phyloP scores from a whole-genome alignment of 2,888 invertebrate genomes.

The Drosophila neotestacea region DNA sequence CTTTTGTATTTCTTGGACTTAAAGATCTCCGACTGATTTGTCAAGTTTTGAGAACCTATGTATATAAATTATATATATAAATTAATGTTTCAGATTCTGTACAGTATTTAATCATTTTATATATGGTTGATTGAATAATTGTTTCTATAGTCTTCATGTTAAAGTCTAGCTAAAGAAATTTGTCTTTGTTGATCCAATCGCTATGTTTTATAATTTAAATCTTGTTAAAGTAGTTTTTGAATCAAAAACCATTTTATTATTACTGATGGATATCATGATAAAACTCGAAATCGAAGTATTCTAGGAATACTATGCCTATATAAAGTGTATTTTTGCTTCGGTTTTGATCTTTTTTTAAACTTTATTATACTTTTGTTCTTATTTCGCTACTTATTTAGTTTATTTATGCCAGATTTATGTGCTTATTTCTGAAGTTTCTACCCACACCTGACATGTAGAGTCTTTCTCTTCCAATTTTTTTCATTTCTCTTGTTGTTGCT shows the following conservation, averaged over 20 bases:
- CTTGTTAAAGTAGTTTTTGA: too few species aligned
- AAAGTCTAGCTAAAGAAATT: too few species aligned
- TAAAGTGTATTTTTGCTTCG: not conserved
- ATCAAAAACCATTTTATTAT: too few species aligned
- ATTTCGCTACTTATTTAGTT: conserved; percentile 39
- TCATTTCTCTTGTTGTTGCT: not conserved
- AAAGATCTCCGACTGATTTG: conserved; percentile 33
- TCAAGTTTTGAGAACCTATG: conserved; percentile 7
- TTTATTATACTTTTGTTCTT: conserved; percentile 6
- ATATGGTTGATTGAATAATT: too few species aligned
- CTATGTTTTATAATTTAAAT: too few species aligned
- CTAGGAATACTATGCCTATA: too few species aligned
- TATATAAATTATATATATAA: not conserved
- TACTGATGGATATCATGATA: too few species aligned
- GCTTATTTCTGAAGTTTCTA: conserved; percentile 20
- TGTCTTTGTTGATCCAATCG: too few species aligned
- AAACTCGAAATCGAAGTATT: too few species aligned
- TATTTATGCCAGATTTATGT: conserved; percentile 40
- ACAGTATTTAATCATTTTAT: too few species aligned
- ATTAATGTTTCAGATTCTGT: too few species aligned
- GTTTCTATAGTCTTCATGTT: too few species aligned
- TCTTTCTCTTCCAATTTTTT: conserved; percentile 8
- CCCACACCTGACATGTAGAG: conserved; percentile 49
- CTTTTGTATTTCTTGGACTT: conserved; percentile 1
- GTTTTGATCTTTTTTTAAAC: not conserved